Conservation (phyloP, 2,797 vertebrate species). For the Benthosema pterotum region DNA sequence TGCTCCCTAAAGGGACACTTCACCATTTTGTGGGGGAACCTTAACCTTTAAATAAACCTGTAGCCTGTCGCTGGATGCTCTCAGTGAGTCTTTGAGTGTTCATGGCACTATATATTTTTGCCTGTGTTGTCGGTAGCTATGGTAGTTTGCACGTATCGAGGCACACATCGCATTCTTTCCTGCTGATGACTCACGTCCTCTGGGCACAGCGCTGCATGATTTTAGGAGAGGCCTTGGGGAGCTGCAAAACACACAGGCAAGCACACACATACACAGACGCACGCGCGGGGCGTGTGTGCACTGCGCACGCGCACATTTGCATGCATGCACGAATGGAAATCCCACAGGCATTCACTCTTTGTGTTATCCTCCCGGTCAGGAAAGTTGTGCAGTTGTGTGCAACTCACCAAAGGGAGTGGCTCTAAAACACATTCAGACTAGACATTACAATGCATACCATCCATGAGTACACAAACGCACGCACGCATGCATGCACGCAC, state of each 20-base stretch:
- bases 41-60: too few relatives aligned
- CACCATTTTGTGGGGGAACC: too few relatives aligned
- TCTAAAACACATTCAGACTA: too few relatives aligned
- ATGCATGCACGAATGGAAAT: conserved; percentile 7
- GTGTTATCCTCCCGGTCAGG: conserved; percentile 1
- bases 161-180: conserved; percentile 71
- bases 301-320: conserved; percentile 34
- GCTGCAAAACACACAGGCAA: conserved; percentile 27
- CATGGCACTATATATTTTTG: too few relatives aligned
- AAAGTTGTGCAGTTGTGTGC: background rate
- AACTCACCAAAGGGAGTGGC: background rate
- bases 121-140: conserved; percentile 17
- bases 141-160: conserved; percentile 56
- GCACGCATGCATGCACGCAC: background rate
- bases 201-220: conserved; percentile 53
- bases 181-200: conserved; percentile 71
- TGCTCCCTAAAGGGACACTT: too few relatives aligned
- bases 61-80: too few relatives aligned
- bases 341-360: conserved; percentile 14
- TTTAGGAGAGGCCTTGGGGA: conserved; percentile 49
- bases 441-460: too few relatives aligned
- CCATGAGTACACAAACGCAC: background rate
- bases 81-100: too few relatives aligned
- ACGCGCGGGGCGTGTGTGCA: too few relatives aligned
- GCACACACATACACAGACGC: conserved; percentile 23